Evolutionary conservation across 2,888 invertebrate species (phyloP).

Genomic region (Conchocele bisecta): DNA sequence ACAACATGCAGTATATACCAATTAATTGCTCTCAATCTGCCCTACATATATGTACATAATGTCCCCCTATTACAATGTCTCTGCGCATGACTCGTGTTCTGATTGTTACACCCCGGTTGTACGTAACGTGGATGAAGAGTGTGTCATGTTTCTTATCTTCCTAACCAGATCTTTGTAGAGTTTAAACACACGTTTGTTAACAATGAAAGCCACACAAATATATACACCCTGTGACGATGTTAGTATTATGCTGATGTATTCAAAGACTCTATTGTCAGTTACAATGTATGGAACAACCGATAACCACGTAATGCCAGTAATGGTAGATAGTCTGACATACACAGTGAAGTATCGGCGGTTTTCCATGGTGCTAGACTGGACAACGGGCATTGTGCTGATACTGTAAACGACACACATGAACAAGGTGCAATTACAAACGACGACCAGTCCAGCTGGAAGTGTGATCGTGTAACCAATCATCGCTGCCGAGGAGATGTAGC

Average conservation of each 20-base stretch:
- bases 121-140: no score
- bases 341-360: neutral
- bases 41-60: no score
- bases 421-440: neutral
- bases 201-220: conserved; percentile 42
- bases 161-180: no score
- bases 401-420: neutral
- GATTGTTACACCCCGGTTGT: no score
- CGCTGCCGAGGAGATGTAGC: neutral
- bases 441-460: neutral
- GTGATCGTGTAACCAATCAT: conserved; percentile 6
- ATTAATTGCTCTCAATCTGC: no score
- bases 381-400: neutral
- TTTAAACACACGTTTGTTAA: conserved; percentile 13
- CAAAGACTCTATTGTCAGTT: neutral
- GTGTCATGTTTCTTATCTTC: no score
- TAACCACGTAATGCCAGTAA: conserved; percentile 4
- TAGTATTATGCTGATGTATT: conserved; percentile 30
- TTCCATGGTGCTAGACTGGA: neutral
- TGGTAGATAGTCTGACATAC: conserved; percentile 1
- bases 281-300: neutral
- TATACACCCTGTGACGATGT: conserved; percentile 39
- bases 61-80: no score
- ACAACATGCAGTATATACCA: no score
- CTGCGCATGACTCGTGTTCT: no score